Base-by-base conservation (phyloP, 2,888 invertebrate genomes). In the Hemaris fuciformis region DNA sequence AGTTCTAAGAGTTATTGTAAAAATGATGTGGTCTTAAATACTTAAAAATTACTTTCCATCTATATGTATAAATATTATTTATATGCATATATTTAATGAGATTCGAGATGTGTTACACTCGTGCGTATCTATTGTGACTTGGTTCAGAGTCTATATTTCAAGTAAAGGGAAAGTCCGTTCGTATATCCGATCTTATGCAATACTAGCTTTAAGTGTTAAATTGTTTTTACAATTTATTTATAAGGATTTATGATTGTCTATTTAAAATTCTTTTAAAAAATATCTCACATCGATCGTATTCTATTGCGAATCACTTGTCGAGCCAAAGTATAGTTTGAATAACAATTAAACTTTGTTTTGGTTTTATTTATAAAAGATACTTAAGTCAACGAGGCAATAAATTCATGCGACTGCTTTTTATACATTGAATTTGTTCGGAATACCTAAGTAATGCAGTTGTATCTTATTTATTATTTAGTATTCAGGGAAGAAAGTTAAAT, bases 121-220 rank as follows among this genome's bases (percentile, higher is more conserved):
- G 69, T 72, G 67, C 67, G 65, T 45, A 34, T 61, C 34, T 57
- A 42, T 38, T 75, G 69, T 75, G 75, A 80, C 77, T 79, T 77
- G 74, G 77, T 76, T 80, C 79, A 80, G 80, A 77, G 77, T 81
- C 75, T 77, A 80, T 77, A 76, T 68, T 59, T 68, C 65, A 66
- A 72, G 68, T 77, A 71, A 80, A 78, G 69, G 73, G 67, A 74
- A 75, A 76, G 78, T 85, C 83, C 85, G 79, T 88, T 89, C 81
- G 84, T 85, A 84, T 88, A 82, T 80, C 76, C 53, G 53, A 87
- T 89, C 88, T 88, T 90, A 91, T 91, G 92, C 92, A 92, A 92
- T 92, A 91, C 85, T 92, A 91, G 92, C 77, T 87, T 73, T 92
- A 92, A 92, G 92, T 92, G 92, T 91, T 92, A 88, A 88, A 88